These are phyloP conservation scores for Rutpela maculata DNA, from an alignment of 2,888 invertebrate genomes.

Conservation along the genomic window DNA sequence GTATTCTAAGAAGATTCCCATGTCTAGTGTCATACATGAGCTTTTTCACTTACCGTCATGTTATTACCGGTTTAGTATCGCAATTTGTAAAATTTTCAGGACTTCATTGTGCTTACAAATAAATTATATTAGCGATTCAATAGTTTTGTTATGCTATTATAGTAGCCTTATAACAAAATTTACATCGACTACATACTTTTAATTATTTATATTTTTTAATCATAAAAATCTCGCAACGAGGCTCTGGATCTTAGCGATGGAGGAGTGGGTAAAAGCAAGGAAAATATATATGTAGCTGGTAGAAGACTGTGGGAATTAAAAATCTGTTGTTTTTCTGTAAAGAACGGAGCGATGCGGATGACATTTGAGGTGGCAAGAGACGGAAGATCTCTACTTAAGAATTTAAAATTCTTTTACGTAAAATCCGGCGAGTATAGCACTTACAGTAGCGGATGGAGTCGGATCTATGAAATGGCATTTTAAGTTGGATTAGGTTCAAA, in stretches of 20 bases:
- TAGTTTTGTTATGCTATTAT: too few species aligned
- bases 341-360: conserved; percentile 58
- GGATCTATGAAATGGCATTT: conserved; percentile 76
- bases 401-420: conserved; percentile 75
- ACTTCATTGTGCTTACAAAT: too few species aligned
- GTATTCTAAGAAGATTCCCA: too few species aligned
- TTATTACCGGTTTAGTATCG: too few species aligned
- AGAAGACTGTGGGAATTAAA: conserved; percentile 75
- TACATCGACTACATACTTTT: background rate
- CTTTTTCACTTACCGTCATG: too few species aligned
- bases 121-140: too few species aligned
- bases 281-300: conserved; percentile 73
- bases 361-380: conserved; percentile 52
- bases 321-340: conserved; percentile 73
- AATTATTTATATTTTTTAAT: conserved; percentile 9
- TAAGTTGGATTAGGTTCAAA: conserved; percentile 75
- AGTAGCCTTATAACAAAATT: too few species aligned
- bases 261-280: conserved; percentile 68
- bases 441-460: conserved; percentile 69
- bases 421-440: conserved; percentile 74
- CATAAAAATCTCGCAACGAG: background rate
- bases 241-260: conserved; percentile 13
- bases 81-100: too few species aligned
- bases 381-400: conserved; percentile 70
- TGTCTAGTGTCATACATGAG: too few species aligned